Evolutionary conservation across 92 coral and sea anemone genomes (phyloP), one percentile per base, ranked within the genome.

Genomic region (Actinostola sp.): DNA sequence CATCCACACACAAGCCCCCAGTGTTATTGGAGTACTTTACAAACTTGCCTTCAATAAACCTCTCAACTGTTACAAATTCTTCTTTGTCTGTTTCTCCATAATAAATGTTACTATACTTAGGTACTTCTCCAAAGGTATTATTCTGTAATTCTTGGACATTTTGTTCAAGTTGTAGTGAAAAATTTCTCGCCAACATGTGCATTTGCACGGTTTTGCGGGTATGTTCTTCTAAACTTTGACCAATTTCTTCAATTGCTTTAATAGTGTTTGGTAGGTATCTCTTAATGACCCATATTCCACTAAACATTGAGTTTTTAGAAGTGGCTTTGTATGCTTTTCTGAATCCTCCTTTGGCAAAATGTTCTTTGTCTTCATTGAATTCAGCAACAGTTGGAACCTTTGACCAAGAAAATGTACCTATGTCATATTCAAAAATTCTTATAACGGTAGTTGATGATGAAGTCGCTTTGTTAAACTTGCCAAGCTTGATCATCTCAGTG

Each of bases 121-220:
- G 23, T 6, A 21, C 13, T 12, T 62, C 11, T 3, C 69, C 69
- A 35, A 62, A 62, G 4, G 3, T 11, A 2, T 58, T 28, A 16
- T 3, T 5, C 2, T 62, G 8, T 6, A 6, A 56, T 16, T 9
- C 12, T 10, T 35, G 10, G 16, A 62, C 23, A 6, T 21, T 29
- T 35, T 62, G 6, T 21, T 62, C n/a, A 29, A 62, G 56, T 52
- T 78, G 80, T 30, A 35, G 50, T 1, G 83, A 86, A 63, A 87
- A 52, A 53, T 83, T 88, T 59, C 61, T 60, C 1, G 93, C 93
- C 20, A 83, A 75, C 11, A 74, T 55, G 67, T 83, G 93, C 86
- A 88, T 79, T 20, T 88, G 89, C 43, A 88, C 86, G 42, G 75
- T 73, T 46, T 83, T 88, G 23, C 61, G 39, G 0, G 83, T 84